phyloP scores from a whole-genome alignment of 2,888 invertebrate genomes.

The Mylabris sibirica region DNA sequence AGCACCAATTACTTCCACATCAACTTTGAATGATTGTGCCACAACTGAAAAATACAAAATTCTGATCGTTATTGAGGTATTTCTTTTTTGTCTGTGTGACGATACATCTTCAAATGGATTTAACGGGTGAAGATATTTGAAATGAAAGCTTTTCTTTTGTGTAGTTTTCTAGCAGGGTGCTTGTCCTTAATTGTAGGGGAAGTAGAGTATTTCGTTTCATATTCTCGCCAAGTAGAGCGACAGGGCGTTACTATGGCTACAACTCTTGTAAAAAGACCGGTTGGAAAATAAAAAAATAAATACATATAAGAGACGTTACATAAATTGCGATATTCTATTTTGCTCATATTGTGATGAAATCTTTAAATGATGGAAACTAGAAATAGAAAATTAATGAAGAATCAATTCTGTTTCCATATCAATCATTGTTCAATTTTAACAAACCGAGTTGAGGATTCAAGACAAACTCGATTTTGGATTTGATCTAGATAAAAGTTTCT shows the following conservation, averaged over 20 bases:
- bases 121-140: constrained; percentile 13
- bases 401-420: neutral
- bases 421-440: constrained; percentile 3
- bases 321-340: neutral
- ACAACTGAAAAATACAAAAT: constrained; percentile 67
- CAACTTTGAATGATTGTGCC: constrained; percentile 76
- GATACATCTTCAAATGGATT: constrained; percentile 13
- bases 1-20: constrained; percentile 74
- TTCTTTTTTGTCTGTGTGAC: neutral
- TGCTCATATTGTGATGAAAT: neutral
- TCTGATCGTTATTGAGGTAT: constrained; percentile 2
- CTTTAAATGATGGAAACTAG: neutral
- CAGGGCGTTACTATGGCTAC: constrained; percentile 18
- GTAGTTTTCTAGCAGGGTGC: constrained; percentile 16
- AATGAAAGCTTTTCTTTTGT: constrained; percentile 16
- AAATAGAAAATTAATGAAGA: neutral
- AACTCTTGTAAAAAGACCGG: constrained; percentile 17
- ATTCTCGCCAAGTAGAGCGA: constrained; percentile 14
- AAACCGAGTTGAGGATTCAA: neutral
- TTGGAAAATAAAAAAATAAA: constrained; percentile 19
- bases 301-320: neutral
- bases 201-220: constrained; percentile 19
- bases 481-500: neutral
- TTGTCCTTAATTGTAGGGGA: constrained; percentile 17
- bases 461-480: constrained; percentile 5